Evolutionary conservation across 2,888 invertebrate genomes (phyloP).

Genomic region (Belgica antarctica): DNA sequence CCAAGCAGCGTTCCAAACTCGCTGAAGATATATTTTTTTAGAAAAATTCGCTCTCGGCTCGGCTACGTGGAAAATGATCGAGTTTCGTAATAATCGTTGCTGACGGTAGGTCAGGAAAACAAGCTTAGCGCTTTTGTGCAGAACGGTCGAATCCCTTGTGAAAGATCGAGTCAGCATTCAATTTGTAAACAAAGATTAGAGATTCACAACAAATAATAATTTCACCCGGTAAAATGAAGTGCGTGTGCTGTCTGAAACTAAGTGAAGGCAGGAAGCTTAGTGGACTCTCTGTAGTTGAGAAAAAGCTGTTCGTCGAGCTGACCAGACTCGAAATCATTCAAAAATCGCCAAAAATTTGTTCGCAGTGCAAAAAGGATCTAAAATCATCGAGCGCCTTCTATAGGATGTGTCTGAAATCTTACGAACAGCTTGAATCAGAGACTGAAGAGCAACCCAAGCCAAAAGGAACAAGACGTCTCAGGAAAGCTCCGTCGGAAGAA

Average conservation of each 20-base stretch:
- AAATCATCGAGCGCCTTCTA: not conserved
- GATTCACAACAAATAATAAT: too few relatives aligned
- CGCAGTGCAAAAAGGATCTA: not conserved
- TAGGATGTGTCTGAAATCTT: not conserved
- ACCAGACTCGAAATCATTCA: not conserved
- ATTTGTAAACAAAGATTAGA: conserved; percentile 14
- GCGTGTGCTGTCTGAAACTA: not conserved
- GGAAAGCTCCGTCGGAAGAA: not conserved
- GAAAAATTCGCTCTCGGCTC: not conserved
- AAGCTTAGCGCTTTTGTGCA: not conserved
- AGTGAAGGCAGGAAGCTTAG: not conserved
- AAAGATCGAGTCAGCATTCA: not conserved
- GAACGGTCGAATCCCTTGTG: not conserved
- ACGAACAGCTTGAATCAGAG: not conserved
- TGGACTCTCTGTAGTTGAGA: not conserved
- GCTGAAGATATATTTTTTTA: not conserved
- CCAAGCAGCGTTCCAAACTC: not conserved
- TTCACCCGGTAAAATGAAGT: not conserved
- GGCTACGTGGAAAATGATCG: not conserved
- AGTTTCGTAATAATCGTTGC: not conserved
- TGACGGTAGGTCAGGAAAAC: not conserved
- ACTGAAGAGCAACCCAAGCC: not conserved
- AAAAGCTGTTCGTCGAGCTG: too few relatives aligned
- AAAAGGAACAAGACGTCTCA: not conserved
- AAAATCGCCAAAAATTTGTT: not conserved